These are phyloP conservation scores for Paracentrotus lividus DNA, from an alignment of 53 echinoderm and acorn worm species.

Conservation along the genomic window DNA sequence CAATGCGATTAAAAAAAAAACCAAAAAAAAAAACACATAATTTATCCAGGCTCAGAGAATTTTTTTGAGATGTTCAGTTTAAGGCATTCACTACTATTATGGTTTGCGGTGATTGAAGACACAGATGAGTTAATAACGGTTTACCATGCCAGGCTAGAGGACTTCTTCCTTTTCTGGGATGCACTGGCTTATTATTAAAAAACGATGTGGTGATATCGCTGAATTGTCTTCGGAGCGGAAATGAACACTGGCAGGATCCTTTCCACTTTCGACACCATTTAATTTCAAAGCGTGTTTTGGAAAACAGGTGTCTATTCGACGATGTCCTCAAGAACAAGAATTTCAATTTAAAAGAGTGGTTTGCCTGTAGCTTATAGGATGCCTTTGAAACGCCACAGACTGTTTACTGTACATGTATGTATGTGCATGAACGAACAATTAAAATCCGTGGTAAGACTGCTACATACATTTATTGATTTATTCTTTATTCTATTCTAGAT, in stretches of 20 bases:
- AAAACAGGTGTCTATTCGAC: neutral
- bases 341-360: neutral
- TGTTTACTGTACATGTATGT: too few species aligned
- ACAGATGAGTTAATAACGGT: neutral
- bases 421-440: too few species aligned
- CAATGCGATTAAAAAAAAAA: too few species aligned
- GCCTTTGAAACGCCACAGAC: neutral
- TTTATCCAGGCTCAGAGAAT: too few species aligned
- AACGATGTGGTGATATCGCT: neutral
- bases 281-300: neutral
- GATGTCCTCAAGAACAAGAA: neutral
- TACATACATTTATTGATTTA: neutral
- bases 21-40: too few species aligned
- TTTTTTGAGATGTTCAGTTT: too few species aligned
- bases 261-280: neutral
- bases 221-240: neutral
- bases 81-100: neutral
- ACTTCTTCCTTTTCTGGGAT: neutral
- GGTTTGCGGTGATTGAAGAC: neutral
- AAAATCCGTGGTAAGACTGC: neutral
- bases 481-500: too few species aligned
- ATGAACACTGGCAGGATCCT: neutral
- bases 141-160: neutral
- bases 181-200: neutral
- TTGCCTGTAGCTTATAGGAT: neutral